Evolutionary conservation across 2,888 invertebrate species (phyloP), one percentile per base, ranked within the genome.

Genomic region (Norana najaformis): DNA sequence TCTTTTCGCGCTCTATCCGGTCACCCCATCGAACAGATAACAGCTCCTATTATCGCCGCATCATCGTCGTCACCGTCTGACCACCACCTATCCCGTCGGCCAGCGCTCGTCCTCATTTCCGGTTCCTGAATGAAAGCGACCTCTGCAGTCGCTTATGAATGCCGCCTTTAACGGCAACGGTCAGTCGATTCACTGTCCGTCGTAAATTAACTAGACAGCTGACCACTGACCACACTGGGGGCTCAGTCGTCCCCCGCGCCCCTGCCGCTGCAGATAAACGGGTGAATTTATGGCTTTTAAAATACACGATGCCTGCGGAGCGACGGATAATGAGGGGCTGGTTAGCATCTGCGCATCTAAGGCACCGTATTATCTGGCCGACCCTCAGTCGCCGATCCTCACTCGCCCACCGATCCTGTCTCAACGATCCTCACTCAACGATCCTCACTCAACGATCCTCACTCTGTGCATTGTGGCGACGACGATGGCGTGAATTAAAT

Each of bases 221-320:
- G 85, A 85, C 85, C 36, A 23, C 36, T 36, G 37, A 85, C 36
- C 85, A 34, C 34, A 6, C 20, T 20, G 35, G 85, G 36, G 36
- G 85, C 6, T 34, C 85, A 37, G 37, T 8, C 20, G 36, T 37
- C 85, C 23, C 36, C 37, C 85, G 13, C 34, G 35, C 36, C 18
- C 0, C 85, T 36, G 18, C 0, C 85, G 85, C 85, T n/a, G 1
- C 18, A 37, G 37, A 37, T 35, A 85, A 85, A 35, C 85, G 85
- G 85, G 37, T 37, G 85, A 85, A 85, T 36, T 85, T 85, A 85
- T 85, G 35, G 85, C 85, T 85, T 85, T 85, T 85, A 85, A 85
- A 85, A 85, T 85, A 85, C 85, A 85, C 85, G 85, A 36, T 37
- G 37, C 85, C 85, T 85, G 35, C 85, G 85, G n/a, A 37, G 18